Percentiles rank a stretch among this genome's conserved stretches.
Evolutionary conservation across 2,113 vertebrate genomes (phyloP).

Genomic region (Hepsetus odoe): DNA sequence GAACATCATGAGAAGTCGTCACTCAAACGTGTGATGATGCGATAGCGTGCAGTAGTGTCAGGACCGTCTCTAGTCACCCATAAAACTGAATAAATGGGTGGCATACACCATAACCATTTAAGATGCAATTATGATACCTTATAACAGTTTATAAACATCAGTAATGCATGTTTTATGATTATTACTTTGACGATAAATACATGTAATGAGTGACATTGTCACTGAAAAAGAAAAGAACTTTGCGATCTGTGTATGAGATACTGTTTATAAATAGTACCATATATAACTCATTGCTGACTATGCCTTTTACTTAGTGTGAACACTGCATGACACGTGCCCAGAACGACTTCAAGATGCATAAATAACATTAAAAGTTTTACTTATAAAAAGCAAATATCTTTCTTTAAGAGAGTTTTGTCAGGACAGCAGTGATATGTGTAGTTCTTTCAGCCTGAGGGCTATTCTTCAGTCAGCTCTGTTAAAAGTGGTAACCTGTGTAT

Average conservation of each 20-base stretch:
- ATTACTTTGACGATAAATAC: constrained; percentile 19
- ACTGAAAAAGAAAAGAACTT: not conserved
- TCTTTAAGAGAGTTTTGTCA: too few relatives aligned
- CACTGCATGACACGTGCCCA: not conserved
- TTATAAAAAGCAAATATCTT: too few relatives aligned
- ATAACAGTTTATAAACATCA: constrained; percentile 30
- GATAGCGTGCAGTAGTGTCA: constrained; percentile 27
- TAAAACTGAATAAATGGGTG: constrained; percentile 39
- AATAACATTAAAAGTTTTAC: too few relatives aligned
- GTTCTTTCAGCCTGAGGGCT: too few relatives aligned
- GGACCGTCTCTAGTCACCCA: constrained; percentile 28
- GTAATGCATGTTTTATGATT: constrained; percentile 27
- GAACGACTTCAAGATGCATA: not conserved
- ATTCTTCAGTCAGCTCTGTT: too few relatives aligned
- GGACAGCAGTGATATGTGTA: too few relatives aligned
- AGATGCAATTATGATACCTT: constrained; percentile 19
- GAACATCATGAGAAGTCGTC: constrained; percentile 44
- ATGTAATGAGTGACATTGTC: not conserved
- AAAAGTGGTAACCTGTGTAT: too few relatives aligned
- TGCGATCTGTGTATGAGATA: too few relatives aligned
- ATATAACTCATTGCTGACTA: too few relatives aligned
- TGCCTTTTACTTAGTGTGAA: too few relatives aligned
- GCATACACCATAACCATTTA: constrained; percentile 35
- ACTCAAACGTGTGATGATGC: constrained; percentile 34
- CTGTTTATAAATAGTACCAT: too few relatives aligned